These are phyloP conservation scores for Cinclus cinclus DNA, from an alignment of 2,113 vertebrate species.

Conservation along the genomic window DNA sequence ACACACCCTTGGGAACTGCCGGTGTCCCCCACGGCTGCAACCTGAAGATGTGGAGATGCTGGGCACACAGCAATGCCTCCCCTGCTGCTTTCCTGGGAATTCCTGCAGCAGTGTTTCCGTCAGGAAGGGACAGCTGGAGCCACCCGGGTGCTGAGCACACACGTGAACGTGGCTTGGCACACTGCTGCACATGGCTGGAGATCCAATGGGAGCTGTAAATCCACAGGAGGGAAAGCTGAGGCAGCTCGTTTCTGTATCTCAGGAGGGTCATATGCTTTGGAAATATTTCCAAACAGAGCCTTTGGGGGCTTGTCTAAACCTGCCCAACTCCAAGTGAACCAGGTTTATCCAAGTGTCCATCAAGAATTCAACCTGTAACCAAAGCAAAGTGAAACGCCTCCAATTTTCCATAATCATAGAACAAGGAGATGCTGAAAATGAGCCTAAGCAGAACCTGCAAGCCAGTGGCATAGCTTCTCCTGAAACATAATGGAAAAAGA, in stretches of 20 bases:
- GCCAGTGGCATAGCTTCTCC: background rate
- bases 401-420: background rate
- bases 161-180: rapidly evolving
- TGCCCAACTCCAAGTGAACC: background rate
- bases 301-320: background rate
- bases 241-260: background rate
- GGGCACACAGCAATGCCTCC: rapidly evolving
- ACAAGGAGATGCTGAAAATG: background rate
- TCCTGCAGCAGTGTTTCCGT: background rate
- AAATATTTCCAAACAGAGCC: background rate
- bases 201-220: slow-evolving; percentile 2
- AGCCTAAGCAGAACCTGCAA: background rate
- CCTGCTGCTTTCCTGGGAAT: background rate
- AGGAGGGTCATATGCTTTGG: background rate
- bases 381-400: background rate
- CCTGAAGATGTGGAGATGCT: background rate
- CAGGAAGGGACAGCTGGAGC: rapidly evolving
- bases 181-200: background rate
- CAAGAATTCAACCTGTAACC: background rate
- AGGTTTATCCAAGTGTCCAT: background rate
- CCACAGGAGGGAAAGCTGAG: background rate
- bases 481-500: background rate
- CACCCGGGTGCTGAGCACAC: rapidly evolving
- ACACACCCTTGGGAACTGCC: background rate
- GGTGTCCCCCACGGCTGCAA: rapidly evolving